Evolutionary conservation across 2,888 invertebrate species (phyloP), one percentile per base, ranked within the genome.

Genomic region (Stenoptilia bipunctidactyla): DNA sequence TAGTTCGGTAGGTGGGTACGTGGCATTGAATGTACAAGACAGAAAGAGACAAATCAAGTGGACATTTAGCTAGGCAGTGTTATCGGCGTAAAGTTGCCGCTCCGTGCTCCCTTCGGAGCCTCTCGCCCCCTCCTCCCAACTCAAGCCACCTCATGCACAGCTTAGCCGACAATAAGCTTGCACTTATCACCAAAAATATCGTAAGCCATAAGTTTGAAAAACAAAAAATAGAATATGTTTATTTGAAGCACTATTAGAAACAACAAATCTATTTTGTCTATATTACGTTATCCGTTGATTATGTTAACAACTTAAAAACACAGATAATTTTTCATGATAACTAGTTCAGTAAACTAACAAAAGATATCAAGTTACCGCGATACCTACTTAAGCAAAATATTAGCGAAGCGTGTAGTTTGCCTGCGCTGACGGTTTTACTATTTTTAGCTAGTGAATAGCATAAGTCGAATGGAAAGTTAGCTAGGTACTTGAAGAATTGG

Each of bases 401-500:
- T 20, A 20, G 20, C 20, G 20, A 20, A 8, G n/a, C 30, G 30
- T n/a, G 3, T 30, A 58, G 59, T 58, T 58, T 63, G 68, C 65
- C 58, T 52, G 55, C 61, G 61, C 60, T 63, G 63, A 70, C 66
- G 66, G 65, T 70, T 57, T 52, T 56, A 63, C 66, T 77, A 77
- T 76, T 74, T 77, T 69, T 73, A 76, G 72, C 12, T 67, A 51
- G 57, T 62, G 53, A 57, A 12, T 30, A 30, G 12, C 4, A 30
- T 3, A 2, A 30, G 30, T 61, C 70, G 66, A 77, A 70, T 77
- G 75, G 76, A 79, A 79, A 77, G 77, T 73, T 66, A 70, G 66
- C 69, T 30, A 4, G 30, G 6, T 30, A 12, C 6, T n/a, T 3
- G 20, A 3, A 3, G 67, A 66, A 65, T 66, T 72, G 70, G 73